Evolutionary conservation across 2,797 vertebrate species (phyloP).

Genomic region (Phoebastria nigripes): DNA sequence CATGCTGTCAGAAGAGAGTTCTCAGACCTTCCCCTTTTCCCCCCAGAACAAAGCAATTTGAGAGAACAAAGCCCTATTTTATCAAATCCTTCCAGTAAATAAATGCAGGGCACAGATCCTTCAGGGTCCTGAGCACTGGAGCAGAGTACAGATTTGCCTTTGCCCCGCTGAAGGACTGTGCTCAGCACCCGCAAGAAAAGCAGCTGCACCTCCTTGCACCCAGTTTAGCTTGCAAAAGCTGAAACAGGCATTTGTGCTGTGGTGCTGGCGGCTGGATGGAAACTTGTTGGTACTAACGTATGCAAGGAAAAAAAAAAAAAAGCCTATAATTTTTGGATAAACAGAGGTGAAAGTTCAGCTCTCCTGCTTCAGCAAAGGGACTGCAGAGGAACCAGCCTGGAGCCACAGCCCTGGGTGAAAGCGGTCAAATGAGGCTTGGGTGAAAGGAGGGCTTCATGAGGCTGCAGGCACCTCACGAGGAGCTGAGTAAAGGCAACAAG

Average conservation of each 20-base stretch:
- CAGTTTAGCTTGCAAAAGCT: neutral
- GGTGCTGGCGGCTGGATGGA: neutral
- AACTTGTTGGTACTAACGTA: neutral
- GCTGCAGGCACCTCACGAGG: neutral
- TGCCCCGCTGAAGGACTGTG: neutral
- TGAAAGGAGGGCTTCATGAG: neutral
- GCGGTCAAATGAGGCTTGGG: neutral
- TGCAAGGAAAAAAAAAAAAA: neutral
- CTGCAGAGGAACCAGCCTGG: neutral
- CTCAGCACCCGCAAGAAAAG: neutral
- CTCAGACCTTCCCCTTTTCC: neutral
- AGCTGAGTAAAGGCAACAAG: neutral
- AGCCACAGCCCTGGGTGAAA: neutral
- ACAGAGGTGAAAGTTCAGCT: neutral
- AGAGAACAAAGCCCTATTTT: neutral
- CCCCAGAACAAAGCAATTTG: neutral
- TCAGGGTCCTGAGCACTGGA: neutral
- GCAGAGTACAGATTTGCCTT: accelerated
- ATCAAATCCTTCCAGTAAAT: neutral
- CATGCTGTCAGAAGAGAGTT: neutral
- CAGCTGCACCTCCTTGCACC: neutral
- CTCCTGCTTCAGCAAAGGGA: neutral
- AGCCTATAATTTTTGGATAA: neutral
- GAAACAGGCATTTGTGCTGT: neutral
- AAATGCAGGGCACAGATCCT: neutral